Evolutionary conservation across 2,113 vertebrate genomes (phyloP).

Genomic region (Pyxicephalus adspersus): DNA sequence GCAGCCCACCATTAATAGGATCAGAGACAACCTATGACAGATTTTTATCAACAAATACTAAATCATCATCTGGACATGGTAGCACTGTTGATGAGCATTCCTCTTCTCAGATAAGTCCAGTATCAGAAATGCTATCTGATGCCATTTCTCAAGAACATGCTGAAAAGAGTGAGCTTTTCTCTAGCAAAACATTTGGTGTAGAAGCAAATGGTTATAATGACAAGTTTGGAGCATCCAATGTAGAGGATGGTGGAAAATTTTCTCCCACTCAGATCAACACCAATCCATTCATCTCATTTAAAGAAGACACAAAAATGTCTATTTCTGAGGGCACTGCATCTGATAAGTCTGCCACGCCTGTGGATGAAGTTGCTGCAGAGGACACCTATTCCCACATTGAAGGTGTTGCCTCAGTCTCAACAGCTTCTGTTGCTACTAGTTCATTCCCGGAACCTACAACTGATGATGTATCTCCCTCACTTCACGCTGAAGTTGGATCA

Average conservation of each 20-base stretch:
- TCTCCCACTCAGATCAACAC: conserved; percentile 80
- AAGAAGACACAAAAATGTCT: conserved; percentile 97
- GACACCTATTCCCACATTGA: conserved; percentile 94
- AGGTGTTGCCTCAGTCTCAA: conserved; percentile 90
- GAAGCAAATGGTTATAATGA: conserved; percentile 68
- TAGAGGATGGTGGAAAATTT: conserved; percentile 73
- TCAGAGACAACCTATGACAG: conserved; percentile 72
- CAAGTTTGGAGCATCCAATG: conserved; percentile 66
- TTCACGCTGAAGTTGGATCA: conserved; percentile 94
- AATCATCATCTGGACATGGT: conserved; percentile 63
- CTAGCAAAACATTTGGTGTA: conserved; percentile 64
- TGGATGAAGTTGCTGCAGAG: conserved; percentile 92
- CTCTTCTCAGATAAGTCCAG: conserved; percentile 67
- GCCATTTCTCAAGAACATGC: conserved; percentile 71
- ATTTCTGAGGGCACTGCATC: conserved; percentile 96
- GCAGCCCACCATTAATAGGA: conserved; percentile 76
- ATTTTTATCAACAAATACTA: conserved; percentile 71
- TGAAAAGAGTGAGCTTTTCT: conserved; percentile 67
- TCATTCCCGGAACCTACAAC: conserved; percentile 94
- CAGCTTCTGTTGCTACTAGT: conserved; percentile 91
- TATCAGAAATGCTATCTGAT: conserved; percentile 69
- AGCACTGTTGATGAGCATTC: conserved; percentile 66
- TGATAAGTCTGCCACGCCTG: conserved; percentile 91
- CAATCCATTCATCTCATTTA: conserved; percentile 78
- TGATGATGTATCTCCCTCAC: conserved; percentile 89